Evolutionary conservation across 37 sponge, comb jelly and placozoan genomes (phyloP).

Genomic region (Geodia barretti): DNA sequence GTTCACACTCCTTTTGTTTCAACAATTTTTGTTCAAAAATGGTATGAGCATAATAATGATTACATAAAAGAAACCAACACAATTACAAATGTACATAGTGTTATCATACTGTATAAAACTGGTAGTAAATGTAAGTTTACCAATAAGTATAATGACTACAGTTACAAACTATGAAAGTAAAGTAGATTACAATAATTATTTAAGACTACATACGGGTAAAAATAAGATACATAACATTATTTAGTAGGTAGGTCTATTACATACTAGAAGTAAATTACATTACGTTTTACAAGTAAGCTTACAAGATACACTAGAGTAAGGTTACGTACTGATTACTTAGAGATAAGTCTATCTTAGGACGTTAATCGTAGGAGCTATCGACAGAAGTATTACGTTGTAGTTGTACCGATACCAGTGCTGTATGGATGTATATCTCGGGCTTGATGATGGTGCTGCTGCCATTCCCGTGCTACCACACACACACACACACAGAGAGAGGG

Average conservation of each 20-base stretch:
- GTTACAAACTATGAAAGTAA: neutral
- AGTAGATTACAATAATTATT: no score
- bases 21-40: no score
- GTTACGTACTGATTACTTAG: neutral
- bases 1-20: neutral
- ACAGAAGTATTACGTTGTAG: neutral
- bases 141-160: neutral
- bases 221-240: neutral
- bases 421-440: neutral
- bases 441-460: neutral
- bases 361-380: neutral
- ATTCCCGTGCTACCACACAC: neutral
- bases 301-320: neutral
- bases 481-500: no score
- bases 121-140: neutral
- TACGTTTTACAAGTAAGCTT: neutral
- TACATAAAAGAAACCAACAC: neutral
- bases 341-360: neutral
- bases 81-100: neutral
- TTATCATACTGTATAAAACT: neutral
- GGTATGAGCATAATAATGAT: no score
- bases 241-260: neutral
- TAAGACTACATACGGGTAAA: no score
- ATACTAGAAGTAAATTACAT: neutral
- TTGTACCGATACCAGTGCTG: neutral